Base-by-base conservation (phyloP, 35 echinoderm and acorn worm species). In the Anneissia japonica region DNA sequence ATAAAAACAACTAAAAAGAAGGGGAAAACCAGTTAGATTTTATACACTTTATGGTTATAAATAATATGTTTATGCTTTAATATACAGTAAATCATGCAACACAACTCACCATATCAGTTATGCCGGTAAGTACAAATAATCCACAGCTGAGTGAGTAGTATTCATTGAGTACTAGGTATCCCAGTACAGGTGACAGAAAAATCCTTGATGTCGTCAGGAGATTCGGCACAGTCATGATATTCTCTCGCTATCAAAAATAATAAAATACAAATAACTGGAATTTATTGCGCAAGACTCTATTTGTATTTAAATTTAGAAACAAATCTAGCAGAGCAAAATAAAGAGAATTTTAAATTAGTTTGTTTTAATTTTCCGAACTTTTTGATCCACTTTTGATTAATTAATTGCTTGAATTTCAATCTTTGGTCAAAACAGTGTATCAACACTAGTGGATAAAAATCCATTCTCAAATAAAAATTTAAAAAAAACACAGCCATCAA, bases 151-250 rank as follows among this genome's bases (percentile, higher is more conserved):
- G 84, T 13, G 75, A 31, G 84, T 88, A 97, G 33, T 90, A 88
- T 31, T 97, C 95, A 77, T 82, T 81, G 36, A 97, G 76, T 29
- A 97, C 95, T 31, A 97, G 74, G 76, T 93, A 93, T 11, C 95
- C 95, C n/a, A 93, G 80, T 55, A 93, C 75, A 10, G 95, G 95
- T 38, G 95, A 93, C 35, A 93, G 34, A 3, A 86, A 37, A 1
- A 97, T 74, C 0, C 95, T 75, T 46, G 74, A 77, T 17, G 86
- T 89, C 21, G 95, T 90, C 75, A 97, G 85, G 7, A 97, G 64
- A 74, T 97, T 97, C 10, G 95, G 95, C 28, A 97, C 87, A 28
- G 95, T 97, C 37, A 97, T 86, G 38, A 97, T 97, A 38, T 97
- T 97, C 80, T 97, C 95, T 90, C 76, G 81, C 92, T 93, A 73